phyloP scores from a whole-genome alignment of 2,888 invertebrate genomes.

The Eupithecia insigniata region DNA sequence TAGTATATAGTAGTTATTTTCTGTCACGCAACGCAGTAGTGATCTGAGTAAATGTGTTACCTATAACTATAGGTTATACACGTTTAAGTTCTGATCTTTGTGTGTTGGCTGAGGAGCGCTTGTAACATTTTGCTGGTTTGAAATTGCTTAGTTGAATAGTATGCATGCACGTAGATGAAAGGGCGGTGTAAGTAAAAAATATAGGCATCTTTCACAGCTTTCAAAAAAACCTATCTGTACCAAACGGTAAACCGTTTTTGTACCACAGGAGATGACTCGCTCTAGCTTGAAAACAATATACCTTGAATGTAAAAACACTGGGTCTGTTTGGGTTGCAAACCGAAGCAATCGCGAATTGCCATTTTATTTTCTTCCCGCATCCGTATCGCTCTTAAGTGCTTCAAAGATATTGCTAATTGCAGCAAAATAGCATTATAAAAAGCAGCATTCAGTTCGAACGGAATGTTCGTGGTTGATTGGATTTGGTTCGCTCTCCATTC shows the following conservation, averaged over 20 bases:
- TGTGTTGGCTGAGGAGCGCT: background rate
- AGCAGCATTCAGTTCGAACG: slow-evolving; percentile 53
- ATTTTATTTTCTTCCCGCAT: slow-evolving; percentile 3
- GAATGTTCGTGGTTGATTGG: slow-evolving; percentile 70
- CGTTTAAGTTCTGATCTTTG: background rate
- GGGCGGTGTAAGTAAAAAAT: too few relatives aligned
- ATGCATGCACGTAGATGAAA: too few relatives aligned
- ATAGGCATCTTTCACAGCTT: background rate
- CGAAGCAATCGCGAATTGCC: background rate
- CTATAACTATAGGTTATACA: too few relatives aligned
- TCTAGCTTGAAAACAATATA: background rate
- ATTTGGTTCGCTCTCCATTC: slow-evolving; percentile 69
- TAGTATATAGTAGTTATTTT: too few relatives aligned
- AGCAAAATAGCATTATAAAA: slow-evolving; percentile 53
- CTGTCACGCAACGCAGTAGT: background rate
- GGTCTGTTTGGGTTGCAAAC: background rate
- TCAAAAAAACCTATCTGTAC: too few relatives aligned
- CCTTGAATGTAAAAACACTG: background rate
- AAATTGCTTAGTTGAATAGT: too few relatives aligned
- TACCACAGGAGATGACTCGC: background rate
- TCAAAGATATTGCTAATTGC: slow-evolving; percentile 49
- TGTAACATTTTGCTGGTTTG: too few relatives aligned
- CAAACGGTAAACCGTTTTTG: too few relatives aligned
- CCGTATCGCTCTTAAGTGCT: slow-evolving; percentile 22
- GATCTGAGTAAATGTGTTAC: too few relatives aligned